Evolutionary conservation across 2,888 invertebrate genomes (phyloP).

Genomic region (Oligia fasciuncula): DNA sequence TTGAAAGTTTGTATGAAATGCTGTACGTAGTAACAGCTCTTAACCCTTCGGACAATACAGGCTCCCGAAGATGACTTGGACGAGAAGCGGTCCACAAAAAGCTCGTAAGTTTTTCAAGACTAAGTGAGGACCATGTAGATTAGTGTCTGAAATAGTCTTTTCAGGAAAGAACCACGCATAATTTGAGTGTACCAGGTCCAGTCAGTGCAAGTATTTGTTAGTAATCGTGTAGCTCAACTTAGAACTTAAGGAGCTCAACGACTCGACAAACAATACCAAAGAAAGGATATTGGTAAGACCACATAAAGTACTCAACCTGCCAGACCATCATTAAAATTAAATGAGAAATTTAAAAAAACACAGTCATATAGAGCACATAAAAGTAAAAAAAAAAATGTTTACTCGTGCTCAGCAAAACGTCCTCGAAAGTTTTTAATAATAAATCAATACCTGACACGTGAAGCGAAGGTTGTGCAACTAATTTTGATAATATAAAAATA

Average conservation of each 20-base stretch:
- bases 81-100: background rate
- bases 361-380: background rate
- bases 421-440: slow-evolving; percentile 1
- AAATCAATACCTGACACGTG: slow-evolving; percentile 27
- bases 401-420: background rate
- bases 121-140: no score
- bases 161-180: no score
- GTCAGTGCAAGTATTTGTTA: no score
- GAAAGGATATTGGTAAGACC: background rate
- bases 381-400: slow-evolving; percentile 14
- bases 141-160: no score
- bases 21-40: no score
- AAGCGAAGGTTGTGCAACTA: slow-evolving; percentile 15
- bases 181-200: no score
- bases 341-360: background rate
- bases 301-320: background rate
- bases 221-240: no score
- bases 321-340: background rate
- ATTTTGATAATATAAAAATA: slow-evolving; percentile 16
- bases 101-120: background rate
- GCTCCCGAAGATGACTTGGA: background rate
- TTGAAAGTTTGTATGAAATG: no score
- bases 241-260: background rate
- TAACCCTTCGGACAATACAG: background rate
- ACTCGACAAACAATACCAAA: background rate